phyloP scores from a whole-genome alignment of 92 coral and sea anemone species.

The Pocillopora meandrina region DNA sequence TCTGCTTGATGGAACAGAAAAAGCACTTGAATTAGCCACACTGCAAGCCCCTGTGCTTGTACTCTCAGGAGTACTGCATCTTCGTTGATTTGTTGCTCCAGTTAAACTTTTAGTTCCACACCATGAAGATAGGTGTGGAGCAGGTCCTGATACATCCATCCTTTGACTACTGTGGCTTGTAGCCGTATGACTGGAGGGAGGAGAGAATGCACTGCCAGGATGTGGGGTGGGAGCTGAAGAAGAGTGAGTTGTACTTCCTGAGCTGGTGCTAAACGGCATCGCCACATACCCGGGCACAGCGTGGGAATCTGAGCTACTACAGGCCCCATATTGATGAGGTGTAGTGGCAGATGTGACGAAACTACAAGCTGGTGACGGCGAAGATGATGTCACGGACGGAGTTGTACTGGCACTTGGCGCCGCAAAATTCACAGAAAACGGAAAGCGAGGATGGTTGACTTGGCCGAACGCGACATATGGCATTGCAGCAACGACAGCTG shows the following conservation, averaged over 20 bases:
- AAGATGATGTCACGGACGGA: conserved; percentile 31
- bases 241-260: conserved; percentile 12
- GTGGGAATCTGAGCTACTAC: conserved; percentile 21
- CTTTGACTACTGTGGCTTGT: conserved; percentile 31
- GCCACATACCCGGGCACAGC: conserved; percentile 29
- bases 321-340: conserved; percentile 19
- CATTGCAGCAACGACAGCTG: conserved; percentile 68
- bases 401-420: conserved; percentile 25
- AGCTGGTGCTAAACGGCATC: conserved; percentile 19
- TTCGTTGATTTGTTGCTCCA: conserved; percentile 5
- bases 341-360: conserved; percentile 26
- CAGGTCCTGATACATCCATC: not conserved
- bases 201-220: conserved; percentile 36
- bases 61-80: conserved; percentile 29
- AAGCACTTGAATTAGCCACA: not conserved
- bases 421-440: conserved; percentile 45
- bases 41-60: conserved; percentile 5
- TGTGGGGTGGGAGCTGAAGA: conserved; percentile 1
- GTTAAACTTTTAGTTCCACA: conserved; percentile 6
- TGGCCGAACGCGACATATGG: conserved; percentile 58
- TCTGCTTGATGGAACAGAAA: conserved; percentile 14
- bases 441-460: conserved; percentile 34
- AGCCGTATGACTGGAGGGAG: conserved; percentile 32
- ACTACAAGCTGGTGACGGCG: conserved; percentile 19
- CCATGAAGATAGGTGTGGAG: conserved; percentile 22